Conservation (phyloP, 2,888 invertebrate genomes). For the Ormyrus pomaceus region DNA sequence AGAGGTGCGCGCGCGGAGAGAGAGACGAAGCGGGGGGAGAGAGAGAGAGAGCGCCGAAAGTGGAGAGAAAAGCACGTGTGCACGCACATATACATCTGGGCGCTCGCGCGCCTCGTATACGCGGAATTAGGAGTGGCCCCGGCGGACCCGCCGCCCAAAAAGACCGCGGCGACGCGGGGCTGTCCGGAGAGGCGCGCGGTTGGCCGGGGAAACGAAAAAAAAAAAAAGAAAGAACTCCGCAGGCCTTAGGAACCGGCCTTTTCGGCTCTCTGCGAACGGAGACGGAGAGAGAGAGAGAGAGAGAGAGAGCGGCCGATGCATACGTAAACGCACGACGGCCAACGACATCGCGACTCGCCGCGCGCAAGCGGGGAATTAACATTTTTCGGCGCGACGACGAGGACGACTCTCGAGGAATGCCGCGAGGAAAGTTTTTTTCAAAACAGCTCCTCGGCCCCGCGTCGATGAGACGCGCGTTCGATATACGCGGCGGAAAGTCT, state of each 20-base stretch:
- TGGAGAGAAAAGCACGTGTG: slow-evolving; percentile 26
- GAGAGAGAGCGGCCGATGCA: slow-evolving; percentile 31
- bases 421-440: slow-evolving; percentile 9
- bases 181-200: too few species aligned
- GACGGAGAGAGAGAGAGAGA: background rate
- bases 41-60: background rate
- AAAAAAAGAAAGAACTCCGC: background rate
- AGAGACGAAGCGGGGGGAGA: background rate
- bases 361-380: slow-evolving; percentile 23
- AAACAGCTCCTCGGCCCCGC: background rate
- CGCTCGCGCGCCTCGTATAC: background rate
- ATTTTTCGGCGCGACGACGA: slow-evolving; percentile 22
- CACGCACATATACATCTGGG: background rate
- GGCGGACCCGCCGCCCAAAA: too few species aligned
- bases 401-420: background rate
- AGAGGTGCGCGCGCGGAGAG: background rate
- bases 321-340: slow-evolving; percentile 29
- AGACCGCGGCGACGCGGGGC: too few species aligned
- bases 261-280: background rate
- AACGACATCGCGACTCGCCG: slow-evolving; percentile 21
- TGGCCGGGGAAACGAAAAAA: background rate
- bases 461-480: background rate
- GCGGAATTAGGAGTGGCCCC: slow-evolving; percentile 47
- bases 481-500: too few species aligned
- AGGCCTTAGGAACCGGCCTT: slow-evolving; percentile 41